These are phyloP conservation scores for Thelaira solivaga DNA, from an alignment of 2,888 invertebrate species.

Conservation along the genomic window DNA sequence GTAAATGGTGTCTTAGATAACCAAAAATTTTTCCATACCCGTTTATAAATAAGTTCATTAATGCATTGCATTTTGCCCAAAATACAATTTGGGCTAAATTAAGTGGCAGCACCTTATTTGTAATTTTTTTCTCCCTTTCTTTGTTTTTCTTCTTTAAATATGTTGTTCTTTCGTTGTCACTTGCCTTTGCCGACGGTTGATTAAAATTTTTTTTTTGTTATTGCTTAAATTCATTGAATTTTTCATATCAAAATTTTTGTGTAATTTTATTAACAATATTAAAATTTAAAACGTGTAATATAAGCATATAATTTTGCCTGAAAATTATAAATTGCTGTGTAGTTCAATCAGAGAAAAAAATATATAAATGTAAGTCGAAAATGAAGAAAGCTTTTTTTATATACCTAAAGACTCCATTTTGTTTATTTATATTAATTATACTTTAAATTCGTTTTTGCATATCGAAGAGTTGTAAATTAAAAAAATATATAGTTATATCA, in stretches of 20 bases:
- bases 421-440: conserved; percentile 41
- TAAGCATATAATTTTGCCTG: conserved; percentile 19
- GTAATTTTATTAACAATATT: conserved; percentile 32
- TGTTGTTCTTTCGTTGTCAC: conserved; percentile 49
- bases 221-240: conserved; percentile 43
- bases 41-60: no score
- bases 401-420: conserved; percentile 51
- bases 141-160: conserved; percentile 17
- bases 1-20: no score
- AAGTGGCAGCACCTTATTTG: no score
- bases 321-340: conserved; percentile 44
- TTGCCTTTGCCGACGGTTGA: conserved; percentile 40
- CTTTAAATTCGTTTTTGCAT: neutral
- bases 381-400: neutral
- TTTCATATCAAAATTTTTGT: conserved; percentile 61
- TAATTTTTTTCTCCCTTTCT: neutral
- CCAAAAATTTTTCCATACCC: no score
- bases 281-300: neutral
- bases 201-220: conserved; percentile 39
- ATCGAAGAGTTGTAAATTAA: neutral
- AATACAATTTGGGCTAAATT: no score
- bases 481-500: no score
- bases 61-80: no score
- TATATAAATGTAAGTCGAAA: conserved; percentile 31
- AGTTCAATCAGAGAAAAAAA: conserved; percentile 16